Conservation (phyloP, 2,888 invertebrate genomes). For the Cybosia mesomella region DNA sequence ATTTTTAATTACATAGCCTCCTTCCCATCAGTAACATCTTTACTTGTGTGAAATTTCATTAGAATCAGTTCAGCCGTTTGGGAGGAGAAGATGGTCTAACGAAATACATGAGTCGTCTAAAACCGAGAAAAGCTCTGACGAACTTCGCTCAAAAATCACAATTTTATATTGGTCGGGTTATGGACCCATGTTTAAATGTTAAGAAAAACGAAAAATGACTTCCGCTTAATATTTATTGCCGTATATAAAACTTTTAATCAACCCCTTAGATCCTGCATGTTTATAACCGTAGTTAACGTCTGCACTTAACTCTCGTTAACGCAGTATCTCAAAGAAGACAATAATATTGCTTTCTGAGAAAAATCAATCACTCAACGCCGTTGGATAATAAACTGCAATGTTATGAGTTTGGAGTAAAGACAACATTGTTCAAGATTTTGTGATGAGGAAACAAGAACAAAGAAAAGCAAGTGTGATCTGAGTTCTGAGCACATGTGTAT, state of each 20-base stretch:
- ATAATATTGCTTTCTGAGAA: conserved; percentile 13
- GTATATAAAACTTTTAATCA: conserved; percentile 10
- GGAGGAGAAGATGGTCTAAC: too few species aligned
- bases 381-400: conserved; percentile 30
- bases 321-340: background rate
- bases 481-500: conserved; percentile 13
- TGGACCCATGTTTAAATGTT: background rate
- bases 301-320: conserved; percentile 9
- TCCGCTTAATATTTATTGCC: background rate
- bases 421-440: conserved; percentile 24
- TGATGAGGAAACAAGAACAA: conserved; percentile 45
- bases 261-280: background rate
- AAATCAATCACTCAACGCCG: conserved; percentile 44
- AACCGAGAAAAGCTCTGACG: too few species aligned
- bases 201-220: background rate
- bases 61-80: too few species aligned
- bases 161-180: background rate
- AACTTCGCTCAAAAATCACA: background rate
- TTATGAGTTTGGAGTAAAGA: conserved; percentile 37
- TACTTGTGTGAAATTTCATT: too few species aligned
- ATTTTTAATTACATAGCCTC: too few species aligned
- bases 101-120: too few species aligned
- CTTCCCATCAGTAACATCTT: too few species aligned
- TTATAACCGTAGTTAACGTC: conserved; percentile 2
- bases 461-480: conserved; percentile 29